Conservation (phyloP, 2,797 vertebrate genomes). For the Odontamblyopus lacepedii region DNA sequence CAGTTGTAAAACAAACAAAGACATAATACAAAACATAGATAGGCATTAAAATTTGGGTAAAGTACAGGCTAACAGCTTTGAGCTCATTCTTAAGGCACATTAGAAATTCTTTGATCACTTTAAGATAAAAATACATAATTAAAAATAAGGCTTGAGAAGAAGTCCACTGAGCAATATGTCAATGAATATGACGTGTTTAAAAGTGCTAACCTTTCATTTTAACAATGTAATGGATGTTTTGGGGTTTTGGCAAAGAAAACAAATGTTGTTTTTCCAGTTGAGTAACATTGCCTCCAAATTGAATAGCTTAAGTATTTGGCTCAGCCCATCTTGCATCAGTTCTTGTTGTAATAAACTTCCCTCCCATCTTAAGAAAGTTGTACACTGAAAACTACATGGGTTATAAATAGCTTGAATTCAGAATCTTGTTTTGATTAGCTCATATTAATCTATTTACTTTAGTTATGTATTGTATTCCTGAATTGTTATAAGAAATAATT, state of each 20-base stretch:
- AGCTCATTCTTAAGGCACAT: conserved; percentile 65
- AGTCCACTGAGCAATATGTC: conserved; percentile 47
- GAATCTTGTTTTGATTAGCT: not conserved
- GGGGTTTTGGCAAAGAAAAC: conserved; percentile 35
- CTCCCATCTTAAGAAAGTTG: conserved; percentile 43
- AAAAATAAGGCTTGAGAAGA: conserved; percentile 41
- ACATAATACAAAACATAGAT: conserved; percentile 56
- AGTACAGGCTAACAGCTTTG: conserved; percentile 35
- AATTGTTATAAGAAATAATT: too few species aligned
- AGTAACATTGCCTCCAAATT: conserved; percentile 49
- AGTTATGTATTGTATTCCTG: too few species aligned
- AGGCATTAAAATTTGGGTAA: conserved; percentile 42
- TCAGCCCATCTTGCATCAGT: conserved; percentile 52
- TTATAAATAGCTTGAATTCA: not conserved
- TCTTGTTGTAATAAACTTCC: conserved; percentile 45
- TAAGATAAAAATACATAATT: conserved; percentile 30
- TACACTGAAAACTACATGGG: conserved; percentile 17
- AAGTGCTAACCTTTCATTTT: conserved; percentile 67
- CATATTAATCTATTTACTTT: not conserved
- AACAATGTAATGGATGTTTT: conserved; percentile 23
- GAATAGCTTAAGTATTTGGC: conserved; percentile 18
- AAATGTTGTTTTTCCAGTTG: conserved; percentile 57
- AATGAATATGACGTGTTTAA: conserved; percentile 49
- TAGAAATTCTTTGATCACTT: conserved; percentile 36
- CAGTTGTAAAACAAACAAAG: conserved; percentile 16